Conservation (phyloP, 2,888 invertebrate species). For the Tubulanus polymorphus region DNA sequence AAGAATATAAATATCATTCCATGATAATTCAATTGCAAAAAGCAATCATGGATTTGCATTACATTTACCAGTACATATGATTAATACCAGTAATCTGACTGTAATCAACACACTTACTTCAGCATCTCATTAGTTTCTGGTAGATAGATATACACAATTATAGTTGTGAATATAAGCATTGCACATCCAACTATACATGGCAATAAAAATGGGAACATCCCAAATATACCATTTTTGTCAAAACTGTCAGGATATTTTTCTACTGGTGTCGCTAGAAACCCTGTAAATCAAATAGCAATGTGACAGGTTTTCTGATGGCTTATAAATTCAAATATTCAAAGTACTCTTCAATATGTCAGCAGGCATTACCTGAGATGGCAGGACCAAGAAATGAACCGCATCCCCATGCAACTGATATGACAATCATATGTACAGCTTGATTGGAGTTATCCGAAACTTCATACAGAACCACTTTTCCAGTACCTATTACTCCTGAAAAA, state of each 20-base stretch:
- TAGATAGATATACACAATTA: constrained; percentile 29
- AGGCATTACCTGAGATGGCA: constrained; percentile 40
- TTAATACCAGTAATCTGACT: too few species aligned
- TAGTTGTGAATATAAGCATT: constrained; percentile 26
- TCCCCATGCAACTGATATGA: constrained; percentile 43
- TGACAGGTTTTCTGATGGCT: too few species aligned
- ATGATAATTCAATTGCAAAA: too few species aligned
- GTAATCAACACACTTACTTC: constrained; percentile 1
- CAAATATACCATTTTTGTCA: constrained; percentile 31
- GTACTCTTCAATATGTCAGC: too few species aligned
- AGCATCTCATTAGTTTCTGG: constrained; percentile 28
- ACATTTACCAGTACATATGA: too few species aligned
- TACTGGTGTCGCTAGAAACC: constrained; percentile 38
- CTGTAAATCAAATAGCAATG: too few species aligned
- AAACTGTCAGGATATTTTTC: constrained; percentile 34
- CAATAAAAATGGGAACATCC: constrained; percentile 35
- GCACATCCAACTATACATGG: constrained; percentile 30
- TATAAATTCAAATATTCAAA: too few species aligned
- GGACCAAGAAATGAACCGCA: constrained; percentile 41
- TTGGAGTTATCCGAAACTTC: constrained; percentile 46
- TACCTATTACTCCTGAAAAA: constrained; percentile 39
- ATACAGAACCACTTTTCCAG: constrained; percentile 40
- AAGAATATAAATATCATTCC: too few species aligned
- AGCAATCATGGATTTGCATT: too few species aligned
- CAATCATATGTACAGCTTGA: constrained; percentile 43